Evolutionary conservation across 2,113 vertebrate genomes (phyloP).

Genomic region (Cottus gobio): DNA sequence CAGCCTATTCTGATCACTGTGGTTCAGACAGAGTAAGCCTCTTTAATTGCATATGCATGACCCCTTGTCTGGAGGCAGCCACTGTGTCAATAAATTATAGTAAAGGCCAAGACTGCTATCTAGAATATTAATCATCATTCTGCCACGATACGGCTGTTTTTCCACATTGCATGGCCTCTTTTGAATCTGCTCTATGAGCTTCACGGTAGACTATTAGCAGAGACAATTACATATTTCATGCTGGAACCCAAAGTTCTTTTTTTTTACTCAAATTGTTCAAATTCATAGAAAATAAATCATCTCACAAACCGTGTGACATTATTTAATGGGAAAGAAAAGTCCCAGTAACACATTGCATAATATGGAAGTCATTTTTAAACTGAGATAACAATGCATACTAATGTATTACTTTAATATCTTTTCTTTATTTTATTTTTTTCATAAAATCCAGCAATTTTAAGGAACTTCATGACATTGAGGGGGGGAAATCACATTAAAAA

Average conservation of each 20-base stretch:
- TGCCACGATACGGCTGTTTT: constrained; percentile 37
- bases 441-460: background rate
- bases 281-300: background rate
- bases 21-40: constrained; percentile 46
- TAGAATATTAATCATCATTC: constrained; percentile 64
- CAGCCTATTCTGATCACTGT: constrained; percentile 21
- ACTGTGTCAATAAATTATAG: constrained; percentile 67
- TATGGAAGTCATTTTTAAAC: background rate
- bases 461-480: background rate
- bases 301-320: background rate
- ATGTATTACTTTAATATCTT: background rate
- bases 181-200: constrained; percentile 13
- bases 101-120: constrained; percentile 58
- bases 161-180: constrained; percentile 2
- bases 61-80: constrained; percentile 67
- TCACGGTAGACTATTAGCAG: background rate
- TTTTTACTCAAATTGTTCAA: background rate
- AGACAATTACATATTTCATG: background rate
- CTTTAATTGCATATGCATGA: constrained; percentile 72
- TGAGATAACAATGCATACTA: background rate
- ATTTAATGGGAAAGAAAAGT: background rate
- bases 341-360: background rate
- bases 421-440: no score
- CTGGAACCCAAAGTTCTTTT: background rate
- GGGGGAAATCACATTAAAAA: constrained; percentile 2